Base-by-base conservation (phyloP, 1,140 invertebrate species). In the Palaemon carinicauda region DNA sequence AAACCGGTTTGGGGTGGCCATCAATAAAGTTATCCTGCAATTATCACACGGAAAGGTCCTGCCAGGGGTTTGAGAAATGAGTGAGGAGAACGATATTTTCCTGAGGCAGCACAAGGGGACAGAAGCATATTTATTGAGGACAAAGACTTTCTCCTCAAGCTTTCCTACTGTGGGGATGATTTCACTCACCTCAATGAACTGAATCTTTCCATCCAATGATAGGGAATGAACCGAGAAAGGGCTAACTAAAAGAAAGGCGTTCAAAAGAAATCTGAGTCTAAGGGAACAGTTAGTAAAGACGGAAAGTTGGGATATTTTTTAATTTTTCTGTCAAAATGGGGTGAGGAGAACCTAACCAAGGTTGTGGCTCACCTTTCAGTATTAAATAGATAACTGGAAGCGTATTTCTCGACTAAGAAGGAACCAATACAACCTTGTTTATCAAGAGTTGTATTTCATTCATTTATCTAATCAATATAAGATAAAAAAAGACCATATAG, bases 231-330 rank as follows among this genome's bases (percentile, higher is more conserved):
- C 33, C 50, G 15, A 77, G 74, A 19, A 33, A n/a, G 51, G 17
- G 41, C 74, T 51, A 51, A 50, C 74, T 14, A 77, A 77, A 77
- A 31, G 41, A 21, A 15, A 41, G 74, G 41, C 74, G 51, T 77
- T 77, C 74, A 77, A 77, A 41, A 33, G 74, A 21, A 77, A 77
- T n/a, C 74, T 51, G 27, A 17, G 31, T 19, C 74, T 77, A 33
- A 19, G 74, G 74, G 51, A 77, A 33, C 74, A 19, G 74, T 19
- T 3, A 51, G 74, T 15, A 77, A n/a, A 77, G 74, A 21, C 17
- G 33, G 74, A 77, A 77, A 77, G 17, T 77, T 77, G 41, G 74
- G n/a, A 77, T 50, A 51, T 77, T 77, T 77, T 33, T 10, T 50
- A 33, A 77, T 50, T 77, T 52, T 51, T 31, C 50, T 41, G 33